These are phyloP conservation scores for Holothuria scabra DNA, from an alignment of 53 echinoderm and acorn worm genomes.

Conservation along the genomic window DNA sequence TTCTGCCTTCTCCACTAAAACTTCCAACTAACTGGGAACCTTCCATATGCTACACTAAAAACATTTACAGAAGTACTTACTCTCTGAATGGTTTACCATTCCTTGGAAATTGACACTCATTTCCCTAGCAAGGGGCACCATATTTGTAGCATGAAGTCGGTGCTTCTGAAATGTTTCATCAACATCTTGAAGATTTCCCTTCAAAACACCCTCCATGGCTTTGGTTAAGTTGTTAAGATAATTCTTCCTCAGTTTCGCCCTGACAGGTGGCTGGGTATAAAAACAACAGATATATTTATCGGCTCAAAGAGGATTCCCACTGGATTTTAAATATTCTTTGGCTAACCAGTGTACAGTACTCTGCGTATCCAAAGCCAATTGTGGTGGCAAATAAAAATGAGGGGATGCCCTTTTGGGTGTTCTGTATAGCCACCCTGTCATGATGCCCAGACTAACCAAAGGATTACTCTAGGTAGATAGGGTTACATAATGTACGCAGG, in stretches of 20 bases:
- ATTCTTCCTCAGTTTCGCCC: conserved; percentile 92
- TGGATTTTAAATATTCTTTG: not conserved
- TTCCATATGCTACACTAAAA: too few species aligned
- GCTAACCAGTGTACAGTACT: not conserved
- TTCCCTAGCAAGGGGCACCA: conserved; percentile 75
- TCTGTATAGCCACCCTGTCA: too few species aligned
- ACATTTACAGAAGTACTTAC: conserved; percentile 50
- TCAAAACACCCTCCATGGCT: conserved; percentile 87
- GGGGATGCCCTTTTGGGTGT: too few species aligned
- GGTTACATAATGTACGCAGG: too few species aligned
- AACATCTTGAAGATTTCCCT: conserved; percentile 78
- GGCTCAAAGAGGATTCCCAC: not conserved
- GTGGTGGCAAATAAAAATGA: too few species aligned
- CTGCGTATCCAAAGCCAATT: too few species aligned
- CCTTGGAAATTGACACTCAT: conserved; percentile 74
- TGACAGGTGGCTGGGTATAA: conserved; percentile 72
- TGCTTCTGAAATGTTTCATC: conserved; percentile 89
- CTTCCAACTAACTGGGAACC: too few species aligned
- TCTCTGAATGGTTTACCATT: conserved; percentile 71
- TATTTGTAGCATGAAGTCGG: conserved; percentile 70
- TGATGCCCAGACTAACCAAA: too few species aligned
- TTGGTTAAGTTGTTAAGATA: conserved; percentile 78
- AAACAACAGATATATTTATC: not conserved
- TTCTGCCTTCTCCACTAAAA: too few species aligned
- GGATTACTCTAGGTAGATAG: too few species aligned